These are phyloP conservation scores for Diachasmimorpha longicaudata DNA, from an alignment of 1,140 invertebrate genomes.

Conservation along the genomic window DNA sequence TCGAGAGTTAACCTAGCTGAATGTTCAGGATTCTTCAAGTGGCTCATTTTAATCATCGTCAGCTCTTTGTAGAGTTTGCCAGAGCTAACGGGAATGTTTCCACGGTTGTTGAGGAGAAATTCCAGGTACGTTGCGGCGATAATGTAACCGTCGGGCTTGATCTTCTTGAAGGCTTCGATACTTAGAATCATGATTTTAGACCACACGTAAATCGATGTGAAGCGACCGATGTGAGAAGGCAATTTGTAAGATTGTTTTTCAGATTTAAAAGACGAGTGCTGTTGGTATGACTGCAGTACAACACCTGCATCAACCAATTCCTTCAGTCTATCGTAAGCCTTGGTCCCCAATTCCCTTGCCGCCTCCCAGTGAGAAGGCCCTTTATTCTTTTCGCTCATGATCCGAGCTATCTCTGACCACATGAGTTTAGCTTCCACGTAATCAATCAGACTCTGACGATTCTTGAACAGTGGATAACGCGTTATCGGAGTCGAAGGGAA, in stretches of 20 bases:
- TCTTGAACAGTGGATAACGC: slow-evolving; percentile 50
- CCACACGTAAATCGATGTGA: slow-evolving; percentile 45
- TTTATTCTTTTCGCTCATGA: slow-evolving; percentile 38
- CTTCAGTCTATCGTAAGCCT: slow-evolving; percentile 27
- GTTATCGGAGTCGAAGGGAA: slow-evolving; percentile 38
- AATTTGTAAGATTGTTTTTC: slow-evolving; percentile 23
- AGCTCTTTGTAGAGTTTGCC: slow-evolving; percentile 50
- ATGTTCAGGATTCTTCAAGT: slow-evolving; percentile 42
- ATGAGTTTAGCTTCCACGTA: slow-evolving; percentile 37
- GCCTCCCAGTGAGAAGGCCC: slow-evolving; percentile 32
- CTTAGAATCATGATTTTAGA: slow-evolving; percentile 49
- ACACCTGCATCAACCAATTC: background rate
- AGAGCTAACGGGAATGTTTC: slow-evolving; percentile 31
- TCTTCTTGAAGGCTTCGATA: slow-evolving; percentile 51
- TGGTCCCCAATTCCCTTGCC: slow-evolving; percentile 29
- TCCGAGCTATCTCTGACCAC: slow-evolving; percentile 18
- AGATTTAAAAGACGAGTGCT: background rate
- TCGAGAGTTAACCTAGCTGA: slow-evolving; percentile 37
- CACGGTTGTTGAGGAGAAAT: slow-evolving; percentile 41
- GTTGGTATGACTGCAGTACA: background rate
- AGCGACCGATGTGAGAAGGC: slow-evolving; percentile 46
- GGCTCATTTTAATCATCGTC: slow-evolving; percentile 46
- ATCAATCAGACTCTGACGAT: slow-evolving; percentile 40
- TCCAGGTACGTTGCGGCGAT: slow-evolving; percentile 37
- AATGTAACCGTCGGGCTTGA: slow-evolving; percentile 19